Evolutionary conservation across 2,797 vertebrate species (phyloP).

Genomic region (Diceros bicornis): DNA sequence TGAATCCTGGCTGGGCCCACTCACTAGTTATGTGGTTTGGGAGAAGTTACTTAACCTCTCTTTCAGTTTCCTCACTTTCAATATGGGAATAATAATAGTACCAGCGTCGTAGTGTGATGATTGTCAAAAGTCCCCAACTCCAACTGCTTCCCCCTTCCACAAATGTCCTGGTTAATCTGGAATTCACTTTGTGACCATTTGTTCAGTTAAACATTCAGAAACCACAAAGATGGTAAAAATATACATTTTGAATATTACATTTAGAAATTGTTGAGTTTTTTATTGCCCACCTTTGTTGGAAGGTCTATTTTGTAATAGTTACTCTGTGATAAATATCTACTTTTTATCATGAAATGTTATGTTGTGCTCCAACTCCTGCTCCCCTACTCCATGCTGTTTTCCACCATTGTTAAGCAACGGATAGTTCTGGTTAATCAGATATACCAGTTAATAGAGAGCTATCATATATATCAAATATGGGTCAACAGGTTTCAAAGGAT

Average conservation of each 20-base stretch:
- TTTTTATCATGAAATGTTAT: not conserved
- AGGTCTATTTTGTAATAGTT: not conserved
- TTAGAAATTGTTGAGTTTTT: conserved; percentile 29
- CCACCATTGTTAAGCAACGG: not conserved
- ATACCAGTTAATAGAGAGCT: not conserved
- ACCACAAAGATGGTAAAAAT: not conserved
- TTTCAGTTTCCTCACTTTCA: not conserved
- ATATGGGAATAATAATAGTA: not conserved
- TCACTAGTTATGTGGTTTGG: not conserved
- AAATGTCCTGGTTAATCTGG: not conserved
- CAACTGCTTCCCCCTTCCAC: not conserved
- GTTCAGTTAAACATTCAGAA: not conserved
- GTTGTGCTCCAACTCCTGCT: not conserved
- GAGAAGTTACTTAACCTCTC: not conserved
- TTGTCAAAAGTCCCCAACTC: not conserved
- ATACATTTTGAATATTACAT: not conserved
- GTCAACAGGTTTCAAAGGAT: not conserved
- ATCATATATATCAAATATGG: not conserved
- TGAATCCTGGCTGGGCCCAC: not conserved
- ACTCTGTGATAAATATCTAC: not conserved
- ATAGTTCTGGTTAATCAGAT: not conserved
- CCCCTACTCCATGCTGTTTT: not conserved
- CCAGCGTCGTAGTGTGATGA: not conserved
- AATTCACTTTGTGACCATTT: conserved; percentile 9
- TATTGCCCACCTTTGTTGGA: not conserved